phyloP scores from a whole-genome alignment of 2,113 vertebrate genomes.

The Mandrillus leucophaeus region DNA sequence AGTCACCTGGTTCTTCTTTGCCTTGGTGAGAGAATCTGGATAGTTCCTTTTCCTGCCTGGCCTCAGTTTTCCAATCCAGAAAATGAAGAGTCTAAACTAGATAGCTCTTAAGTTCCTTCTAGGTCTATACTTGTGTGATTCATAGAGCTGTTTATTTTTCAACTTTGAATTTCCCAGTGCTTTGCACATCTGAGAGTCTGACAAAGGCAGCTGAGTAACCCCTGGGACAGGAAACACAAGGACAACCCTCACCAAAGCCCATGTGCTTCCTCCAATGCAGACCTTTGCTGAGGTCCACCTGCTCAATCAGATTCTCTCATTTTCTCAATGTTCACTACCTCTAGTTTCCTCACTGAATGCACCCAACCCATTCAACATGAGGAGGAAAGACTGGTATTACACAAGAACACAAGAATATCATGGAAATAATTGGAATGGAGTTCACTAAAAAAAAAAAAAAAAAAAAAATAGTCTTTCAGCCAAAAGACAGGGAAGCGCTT shows the following conservation, averaged over 20 bases:
- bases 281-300: not conserved
- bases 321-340: not conserved
- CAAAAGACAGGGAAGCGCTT: conserved; percentile 28
- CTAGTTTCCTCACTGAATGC: not conserved
- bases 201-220: not conserved
- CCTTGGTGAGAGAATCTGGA: not conserved
- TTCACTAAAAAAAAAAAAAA: conserved; percentile 35
- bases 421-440: conserved; percentile 33
- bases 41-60: not conserved
- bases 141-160: not conserved
- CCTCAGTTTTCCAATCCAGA: not conserved
- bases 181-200: not conserved
- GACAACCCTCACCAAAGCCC: not conserved
- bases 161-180: not conserved
- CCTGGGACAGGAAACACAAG: not conserved
- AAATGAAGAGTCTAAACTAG: not conserved
- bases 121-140: not conserved
- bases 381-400: not conserved
- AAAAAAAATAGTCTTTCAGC: conserved; percentile 40
- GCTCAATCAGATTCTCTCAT: not conserved
- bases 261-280: not conserved
- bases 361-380: not conserved
- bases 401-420: conserved; percentile 40
- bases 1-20: not conserved
- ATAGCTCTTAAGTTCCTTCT: not conserved